These are phyloP conservation scores for Coenobita brevimanus DNA, from an alignment of 1,140 invertebrate species.

Conservation along the genomic window DNA sequence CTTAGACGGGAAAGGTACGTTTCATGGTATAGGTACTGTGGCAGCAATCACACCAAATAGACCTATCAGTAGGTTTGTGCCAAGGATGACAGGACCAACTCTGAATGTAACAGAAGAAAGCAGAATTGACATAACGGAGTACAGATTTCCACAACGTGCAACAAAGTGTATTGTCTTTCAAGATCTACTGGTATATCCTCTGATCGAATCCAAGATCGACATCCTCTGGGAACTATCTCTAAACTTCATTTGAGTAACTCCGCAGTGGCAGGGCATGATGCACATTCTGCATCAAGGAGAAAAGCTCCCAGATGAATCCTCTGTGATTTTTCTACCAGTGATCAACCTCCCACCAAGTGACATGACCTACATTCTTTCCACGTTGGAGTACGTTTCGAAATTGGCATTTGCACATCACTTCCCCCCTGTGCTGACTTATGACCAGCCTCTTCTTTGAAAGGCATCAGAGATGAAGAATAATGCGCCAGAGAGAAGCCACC, in stretches of 20 bases:
- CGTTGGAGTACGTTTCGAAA: not conserved
- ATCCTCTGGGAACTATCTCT: slow-evolving; percentile 29
- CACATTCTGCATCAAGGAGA: slow-evolving; percentile 30
- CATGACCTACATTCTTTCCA: slow-evolving; percentile 70
- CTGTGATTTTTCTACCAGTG: slow-evolving; percentile 70
- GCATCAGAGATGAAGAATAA: too few relatives aligned
- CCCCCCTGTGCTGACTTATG: not conserved
- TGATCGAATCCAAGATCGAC: slow-evolving; percentile 1
- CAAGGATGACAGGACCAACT: not conserved
- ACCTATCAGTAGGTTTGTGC: not conserved
- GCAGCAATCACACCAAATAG: slow-evolving; percentile 66
- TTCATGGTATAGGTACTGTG: slow-evolving; percentile 71
- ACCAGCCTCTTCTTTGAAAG: not conserved
- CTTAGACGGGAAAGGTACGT: slow-evolving; percentile 70
- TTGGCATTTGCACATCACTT: too few relatives aligned
- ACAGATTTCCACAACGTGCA: slow-evolving; percentile 4
- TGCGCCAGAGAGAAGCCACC: slow-evolving; percentile 45
- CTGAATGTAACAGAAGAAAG: not conserved
- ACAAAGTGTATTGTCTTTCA: not conserved
- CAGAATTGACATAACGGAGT: slow-evolving; percentile 20
- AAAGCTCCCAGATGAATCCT: slow-evolving; percentile 68
- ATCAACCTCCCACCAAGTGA: slow-evolving; percentile 70
- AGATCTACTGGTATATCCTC: not conserved
- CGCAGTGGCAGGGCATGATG: slow-evolving; percentile 32
- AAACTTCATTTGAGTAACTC: slow-evolving; percentile 5